Conservation (phyloP, 2,797 vertebrate species). For the Passerculus sandwichensis region DNA sequence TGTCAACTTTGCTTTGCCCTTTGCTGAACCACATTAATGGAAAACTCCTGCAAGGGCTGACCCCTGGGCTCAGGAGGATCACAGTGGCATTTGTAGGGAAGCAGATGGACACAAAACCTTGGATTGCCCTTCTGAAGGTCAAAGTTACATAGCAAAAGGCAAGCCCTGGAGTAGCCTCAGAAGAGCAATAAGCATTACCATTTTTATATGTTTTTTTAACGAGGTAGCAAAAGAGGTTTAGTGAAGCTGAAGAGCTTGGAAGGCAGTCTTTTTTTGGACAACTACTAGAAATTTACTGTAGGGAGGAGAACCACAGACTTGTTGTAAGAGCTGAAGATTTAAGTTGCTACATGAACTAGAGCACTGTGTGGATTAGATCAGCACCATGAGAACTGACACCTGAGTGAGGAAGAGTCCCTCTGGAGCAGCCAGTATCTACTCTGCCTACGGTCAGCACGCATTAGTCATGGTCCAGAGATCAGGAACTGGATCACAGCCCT, state of each 20-base stretch:
- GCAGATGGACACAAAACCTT: conserved; percentile 40
- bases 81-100: not conserved
- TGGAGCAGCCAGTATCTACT: conserved; percentile 80
- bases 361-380: conserved; percentile 47
- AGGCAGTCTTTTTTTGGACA: conserved; percentile 34
- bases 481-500: conserved; percentile 84
- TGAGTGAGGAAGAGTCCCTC: conserved; percentile 78
- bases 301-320: conserved; percentile 34
- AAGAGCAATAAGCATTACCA: conserved; percentile 26
- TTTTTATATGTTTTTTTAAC: not conserved
- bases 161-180: conserved; percentile 31
- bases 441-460: conserved; percentile 76
- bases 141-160: conserved; percentile 25
- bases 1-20: not conserved
- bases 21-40: conserved; percentile 11
- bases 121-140: not conserved
- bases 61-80: not conserved
- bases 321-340: conserved; percentile 32
- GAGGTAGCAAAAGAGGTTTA: conserved; percentile 56
- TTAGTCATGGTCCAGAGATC: conserved; percentile 79
- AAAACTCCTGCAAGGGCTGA: conserved; percentile 14
- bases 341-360: conserved; percentile 10
- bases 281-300: conserved; percentile 10
- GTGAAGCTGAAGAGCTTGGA: conserved; percentile 57
- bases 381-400: conserved; percentile 79